Evolutionary conservation across 2,113 vertebrate species (phyloP).

Genomic region (Motacilla alba): DNA sequence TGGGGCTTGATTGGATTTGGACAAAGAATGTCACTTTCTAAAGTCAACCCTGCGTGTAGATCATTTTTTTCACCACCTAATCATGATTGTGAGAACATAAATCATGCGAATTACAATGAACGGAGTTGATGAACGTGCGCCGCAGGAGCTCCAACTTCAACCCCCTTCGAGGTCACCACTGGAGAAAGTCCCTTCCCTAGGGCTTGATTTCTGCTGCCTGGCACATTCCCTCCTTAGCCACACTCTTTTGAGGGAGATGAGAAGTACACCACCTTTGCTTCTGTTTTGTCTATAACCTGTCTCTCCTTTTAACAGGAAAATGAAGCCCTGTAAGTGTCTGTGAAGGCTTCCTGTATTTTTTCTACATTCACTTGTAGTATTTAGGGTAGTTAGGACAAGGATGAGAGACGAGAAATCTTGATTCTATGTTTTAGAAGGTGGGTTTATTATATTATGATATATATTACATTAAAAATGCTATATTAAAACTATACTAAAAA

Average conservation of each 20-base stretch:
- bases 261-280: not conserved
- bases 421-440: no score
- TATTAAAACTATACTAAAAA: no score
- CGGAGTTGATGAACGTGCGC: not conserved
- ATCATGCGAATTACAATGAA: conserved; percentile 21
- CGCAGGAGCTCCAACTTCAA: conserved; percentile 2
- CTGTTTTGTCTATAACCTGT: not conserved
- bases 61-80: conserved; percentile 12
- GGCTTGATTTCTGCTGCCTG: not conserved
- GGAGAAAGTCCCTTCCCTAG: not conserved
- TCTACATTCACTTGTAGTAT: not conserved
- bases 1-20: conserved; percentile 32
- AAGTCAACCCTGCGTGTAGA: not conserved
- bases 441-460: no score
- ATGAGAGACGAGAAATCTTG: no score
- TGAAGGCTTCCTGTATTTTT: not conserved
- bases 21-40: conserved; percentile 33
- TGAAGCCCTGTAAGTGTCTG: not conserved
- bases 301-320: not conserved
- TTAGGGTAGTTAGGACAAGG: no score
- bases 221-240: not conserved
- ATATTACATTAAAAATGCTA: no score
- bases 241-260: not conserved
- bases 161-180: not conserved
- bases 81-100: conserved; percentile 39